These are phyloP conservation scores for Ormyrus rosae DNA, from an alignment of 2,888 invertebrate species.

Conservation along the genomic window DNA sequence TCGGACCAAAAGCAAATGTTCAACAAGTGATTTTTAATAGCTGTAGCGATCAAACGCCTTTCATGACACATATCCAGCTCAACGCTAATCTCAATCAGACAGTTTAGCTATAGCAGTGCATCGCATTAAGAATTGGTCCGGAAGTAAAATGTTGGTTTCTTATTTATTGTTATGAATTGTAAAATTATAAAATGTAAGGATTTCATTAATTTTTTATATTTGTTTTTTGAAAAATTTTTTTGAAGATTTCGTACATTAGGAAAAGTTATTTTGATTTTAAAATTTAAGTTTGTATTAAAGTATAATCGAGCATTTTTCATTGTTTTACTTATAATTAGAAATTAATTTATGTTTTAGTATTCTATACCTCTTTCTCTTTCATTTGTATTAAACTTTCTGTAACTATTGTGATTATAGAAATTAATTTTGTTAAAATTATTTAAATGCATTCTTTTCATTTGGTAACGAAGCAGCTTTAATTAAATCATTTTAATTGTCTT, in stretches of 20 bases:
- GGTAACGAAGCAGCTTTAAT: background rate
- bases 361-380: background rate
- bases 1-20: conserved; percentile 44
- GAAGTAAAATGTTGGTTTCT: background rate
- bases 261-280: background rate
- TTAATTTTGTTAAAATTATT: background rate
- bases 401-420: background rate
- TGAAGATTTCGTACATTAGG: background rate
- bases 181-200: background rate
- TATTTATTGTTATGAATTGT: background rate
- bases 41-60: conserved; percentile 35
- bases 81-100: conserved; percentile 23
- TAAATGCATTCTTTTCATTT: no score
- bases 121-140: background rate
- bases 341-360: background rate
- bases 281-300: background rate
- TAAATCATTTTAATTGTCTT: background rate
- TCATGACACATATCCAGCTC: conserved; percentile 31
- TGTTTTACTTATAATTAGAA: background rate
- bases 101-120: background rate
- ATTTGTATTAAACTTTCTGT: background rate
- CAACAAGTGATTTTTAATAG: conserved; percentile 32
- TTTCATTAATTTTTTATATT: background rate
- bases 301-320: background rate
- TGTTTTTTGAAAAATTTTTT: background rate